Evolutionary conservation across 2,888 invertebrate genomes (phyloP), one percentile per base, ranked within the genome.

Genomic region (Polydrusus cervinus): DNA sequence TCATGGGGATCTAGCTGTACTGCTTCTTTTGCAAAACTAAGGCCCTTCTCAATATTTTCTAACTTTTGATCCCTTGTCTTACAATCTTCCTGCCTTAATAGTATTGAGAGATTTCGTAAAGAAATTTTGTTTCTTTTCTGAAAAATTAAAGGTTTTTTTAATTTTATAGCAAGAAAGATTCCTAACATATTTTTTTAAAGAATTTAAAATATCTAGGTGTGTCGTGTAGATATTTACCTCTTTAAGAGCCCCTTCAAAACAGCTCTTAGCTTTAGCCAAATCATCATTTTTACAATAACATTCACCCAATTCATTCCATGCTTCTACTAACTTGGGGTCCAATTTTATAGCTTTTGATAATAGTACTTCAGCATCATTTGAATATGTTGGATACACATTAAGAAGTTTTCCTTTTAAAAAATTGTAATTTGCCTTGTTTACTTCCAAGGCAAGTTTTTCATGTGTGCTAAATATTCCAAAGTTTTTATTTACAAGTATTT

Each of bases 301-400:
- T 86, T 96, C 95, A 0, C 97, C 97, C 0, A 97, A 89, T 85
- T 96, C 94, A 84, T 96, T 96, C 96, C 96, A 97, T 0, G 95
- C 95, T 68, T 93, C 93, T 0, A 94, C 91, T 69, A 94, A 87
- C 80, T 92, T 93, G 0, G 95, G 95, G 83, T 95, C 93, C 49
- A 96, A 87, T 85, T 97, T 97, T 0, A 96, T 93, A 3, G 96
- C 93, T 85, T 94, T 95, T 62, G 94, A 93, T 57, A 97, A 88
- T 64, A 91, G 89, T 81, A 93, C 93, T 76, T 93, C 92, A 0
- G 95, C 94, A 81, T 92, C 90, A 14, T 90, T 89, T 81, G 92
- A 91, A 83, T 92, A 94, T 40, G 90, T 89, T 0, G 92, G 89
- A 30, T 90, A 88, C 0, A 95, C 91, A 86, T 96, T 96, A 79